phyloP scores from a whole-genome alignment of 2,797 vertebrate species.

The Girardinus metallicus region DNA sequence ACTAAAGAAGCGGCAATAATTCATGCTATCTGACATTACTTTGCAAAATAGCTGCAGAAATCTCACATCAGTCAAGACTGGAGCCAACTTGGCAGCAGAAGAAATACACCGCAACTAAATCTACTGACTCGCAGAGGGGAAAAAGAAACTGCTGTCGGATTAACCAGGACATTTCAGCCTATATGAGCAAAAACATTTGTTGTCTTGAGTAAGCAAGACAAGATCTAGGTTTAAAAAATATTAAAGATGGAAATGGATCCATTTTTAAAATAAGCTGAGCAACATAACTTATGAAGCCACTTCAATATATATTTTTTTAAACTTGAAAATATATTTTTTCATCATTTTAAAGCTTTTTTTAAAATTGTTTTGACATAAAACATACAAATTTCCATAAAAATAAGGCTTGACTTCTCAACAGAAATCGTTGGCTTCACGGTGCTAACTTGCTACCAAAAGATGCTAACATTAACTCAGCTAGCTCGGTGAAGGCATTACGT shows the following conservation, averaged over 20 bases:
- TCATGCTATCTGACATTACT: not conserved
- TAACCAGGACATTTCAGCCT: not conserved
- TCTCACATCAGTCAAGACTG: not conserved
- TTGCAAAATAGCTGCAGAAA: not conserved
- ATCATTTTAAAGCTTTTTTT: not conserved
- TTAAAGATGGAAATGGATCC: not conserved
- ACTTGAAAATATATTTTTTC: not conserved
- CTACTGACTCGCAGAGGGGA: not conserved
- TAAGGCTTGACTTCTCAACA: not conserved
- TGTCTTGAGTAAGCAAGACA: not conserved
- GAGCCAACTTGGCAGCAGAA: not conserved
- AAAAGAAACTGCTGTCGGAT: not conserved
- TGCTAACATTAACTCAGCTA: constrained; percentile 34
- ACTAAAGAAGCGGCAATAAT: not conserved
- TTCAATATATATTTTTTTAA: not conserved
- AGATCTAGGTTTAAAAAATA: not conserved
- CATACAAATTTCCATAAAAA: not conserved
- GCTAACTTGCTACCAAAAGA: constrained; percentile 24
- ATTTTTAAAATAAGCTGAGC: not conserved
- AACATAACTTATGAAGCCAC: not conserved
- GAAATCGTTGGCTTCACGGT: not conserved
- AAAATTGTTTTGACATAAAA: not conserved
- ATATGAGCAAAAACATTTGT: not conserved
- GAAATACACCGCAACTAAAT: not conserved
- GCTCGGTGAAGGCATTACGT: not conserved